Conservation (phyloP, 37 sponge, comb jelly and placozoan species). For the Bolinopsis microptera region DNA sequence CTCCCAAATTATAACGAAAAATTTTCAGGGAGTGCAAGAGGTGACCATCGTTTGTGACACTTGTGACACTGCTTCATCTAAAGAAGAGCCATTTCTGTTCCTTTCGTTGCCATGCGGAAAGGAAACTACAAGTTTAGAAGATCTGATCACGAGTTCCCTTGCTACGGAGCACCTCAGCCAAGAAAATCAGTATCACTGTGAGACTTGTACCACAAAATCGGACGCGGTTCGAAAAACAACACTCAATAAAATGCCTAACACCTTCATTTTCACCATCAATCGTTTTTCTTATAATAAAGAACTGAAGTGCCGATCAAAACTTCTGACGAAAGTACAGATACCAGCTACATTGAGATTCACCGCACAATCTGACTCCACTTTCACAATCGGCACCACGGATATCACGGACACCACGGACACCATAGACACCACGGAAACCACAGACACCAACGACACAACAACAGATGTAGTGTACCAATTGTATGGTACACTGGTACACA, state of each 20-base stretch:
- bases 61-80: not conserved
- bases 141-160: not conserved
- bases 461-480: not conserved
- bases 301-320: slow-evolving; percentile 24
- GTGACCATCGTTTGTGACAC: slow-evolving; percentile 37
- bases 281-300: slow-evolving; percentile 21
- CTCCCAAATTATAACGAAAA: slow-evolving; percentile 38
- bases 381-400: not conserved
- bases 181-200: slow-evolving; percentile 62
- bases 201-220: not conserved
- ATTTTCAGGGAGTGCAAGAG: slow-evolving; percentile 29
- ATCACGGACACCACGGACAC: not conserved
- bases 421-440: not conserved
- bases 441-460: not conserved
- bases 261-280: slow-evolving; percentile 36
- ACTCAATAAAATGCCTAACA: not conserved
- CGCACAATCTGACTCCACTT: not conserved
- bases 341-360: not conserved
- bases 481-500: slow-evolving; percentile 53
- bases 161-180: slow-evolving; percentile 11
- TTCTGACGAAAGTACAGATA: not conserved
- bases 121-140: not conserved
- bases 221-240: slow-evolving; percentile 3
- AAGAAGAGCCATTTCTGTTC: slow-evolving; percentile 32
- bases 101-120: slow-evolving; percentile 43